Base-by-base conservation (phyloP, 2,888 invertebrate genomes). In the Bibio marci region DNA sequence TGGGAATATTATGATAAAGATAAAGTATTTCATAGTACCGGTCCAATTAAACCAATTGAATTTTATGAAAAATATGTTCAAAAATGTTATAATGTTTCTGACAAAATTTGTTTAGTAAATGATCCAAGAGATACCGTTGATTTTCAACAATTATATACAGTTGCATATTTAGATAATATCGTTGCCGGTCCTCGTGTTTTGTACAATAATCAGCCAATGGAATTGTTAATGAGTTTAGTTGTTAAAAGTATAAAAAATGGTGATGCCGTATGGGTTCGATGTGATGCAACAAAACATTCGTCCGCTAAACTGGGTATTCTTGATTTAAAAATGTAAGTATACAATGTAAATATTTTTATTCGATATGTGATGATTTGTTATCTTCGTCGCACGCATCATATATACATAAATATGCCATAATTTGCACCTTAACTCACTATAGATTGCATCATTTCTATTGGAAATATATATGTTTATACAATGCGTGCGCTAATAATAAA, bases 251-350 rank as follows among this genome's bases (percentile, higher is more conserved):
- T 91, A 45, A 71, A 76, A 45, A 71, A 73, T 3, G 80, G 81
- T 2, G 86, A 88, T 55, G 75, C 88, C 1, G 88, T 91, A 1
- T 91, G 90, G 90, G 90, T 90, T 57, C 90, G 90, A 1, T 88
- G 86, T 57, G 88, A 90, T 53, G 85, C 88, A 2, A 73, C 73
- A 46, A 87, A 88, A 60, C 14, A 25, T 6, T 80, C 81, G 55
- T 76, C 80, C 37, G 63, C 71, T 30, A 85, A 85, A 50, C 73
- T 76, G 45, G 87, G 87, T 11, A 71, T 86, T 12, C 76, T 80
- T 49, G 86, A 86, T 56, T 60, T 83, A 30, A 69, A 73, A 49
- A 71, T 80, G 74, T 81, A 56, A 71, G 75, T n/a, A n/a, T n/a
- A n/a, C n/a, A n/a, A n/a, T n/a, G n/a, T n/a, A n/a, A n/a, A n/a